Evolutionary conservation across 2,113 vertebrate genomes (phyloP), one percentile per base, ranked within the genome.

Genomic region (Odocoileus hemionus): DNA sequence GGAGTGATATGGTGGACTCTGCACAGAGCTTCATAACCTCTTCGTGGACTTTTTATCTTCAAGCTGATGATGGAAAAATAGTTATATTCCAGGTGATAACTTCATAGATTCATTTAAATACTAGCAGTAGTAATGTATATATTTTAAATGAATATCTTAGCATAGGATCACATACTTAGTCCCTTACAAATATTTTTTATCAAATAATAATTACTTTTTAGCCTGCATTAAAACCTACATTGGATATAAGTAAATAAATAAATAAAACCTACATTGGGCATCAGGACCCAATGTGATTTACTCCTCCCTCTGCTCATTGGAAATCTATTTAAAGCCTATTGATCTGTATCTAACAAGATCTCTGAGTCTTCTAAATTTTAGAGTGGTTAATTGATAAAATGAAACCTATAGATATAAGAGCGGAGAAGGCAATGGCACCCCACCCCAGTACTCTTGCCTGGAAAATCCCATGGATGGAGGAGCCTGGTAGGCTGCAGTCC

Each of bases 1-100:
- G 99, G 99, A 99, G 99, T 82, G 99, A 99, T 92, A 97, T 99
- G 96, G 99, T 99, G 99, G 99, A 98, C 98, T 99, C 99, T 9
- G 99, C 99, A 60, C 99, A 99, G 98, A 99, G 99, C 98, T 99
- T 99, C 91, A 99, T 99, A 97, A 99, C 99, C 5, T 99, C 99
- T 36, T 99, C 99, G 0, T 99, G 99, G 99, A 99, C 99, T 2
- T 99, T 99, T 98, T 99, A 99, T 98, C 99, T 99, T 97, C 99
- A 99, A 98, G 99, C 99, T 33, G 99, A 99, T 97, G 99, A 99
- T 98, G 99, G 99, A 92, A 99, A 99, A 98, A 99, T 99, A 50
- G 99, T 99, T 58, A 99, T 99, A 98, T 99, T 99, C 98, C 99
- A 99, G 99, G 99, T 99, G 95, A 98, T 47, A 14, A 33, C 60